Conservation (phyloP, 2,113 vertebrate genomes). For the Rhinolophus sinicus region DNA sequence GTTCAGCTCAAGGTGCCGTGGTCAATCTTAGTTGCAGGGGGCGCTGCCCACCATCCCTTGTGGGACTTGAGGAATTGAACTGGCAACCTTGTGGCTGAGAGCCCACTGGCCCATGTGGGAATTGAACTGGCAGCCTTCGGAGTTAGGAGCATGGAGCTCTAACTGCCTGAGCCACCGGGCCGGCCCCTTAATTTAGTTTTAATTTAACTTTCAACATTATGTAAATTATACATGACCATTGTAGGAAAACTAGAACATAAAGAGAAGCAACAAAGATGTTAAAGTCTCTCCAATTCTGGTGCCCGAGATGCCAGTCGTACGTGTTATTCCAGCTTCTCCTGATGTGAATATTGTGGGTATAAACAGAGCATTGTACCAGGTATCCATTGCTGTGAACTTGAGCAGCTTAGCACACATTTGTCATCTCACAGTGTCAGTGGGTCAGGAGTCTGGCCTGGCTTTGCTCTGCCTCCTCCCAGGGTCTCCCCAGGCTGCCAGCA, state of each 20-base stretch:
- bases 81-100: no score
- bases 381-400: neutral
- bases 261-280: neutral
- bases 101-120: no score
- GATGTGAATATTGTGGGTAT: neutral
- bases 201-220: neutral
- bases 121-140: no score
- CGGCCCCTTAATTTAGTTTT: neutral
- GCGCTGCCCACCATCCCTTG: no score
- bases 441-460: neutral
- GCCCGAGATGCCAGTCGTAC: no score
- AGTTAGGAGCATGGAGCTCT: no score
- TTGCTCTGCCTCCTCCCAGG: rapidly evolving
- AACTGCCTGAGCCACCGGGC: no score
- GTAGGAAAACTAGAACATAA: neutral
- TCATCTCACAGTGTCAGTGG: neutral
- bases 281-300: neutral
- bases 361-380: neutral
- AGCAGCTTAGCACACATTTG: neutral
- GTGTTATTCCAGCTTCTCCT: neutral
- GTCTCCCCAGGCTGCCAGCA: neutral
- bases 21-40: no score
- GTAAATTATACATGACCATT: neutral
- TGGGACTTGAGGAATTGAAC: no score
- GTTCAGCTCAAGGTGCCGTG: no score